Conservation (phyloP, 2,113 vertebrate genomes). For the Phycodurus eques region DNA sequence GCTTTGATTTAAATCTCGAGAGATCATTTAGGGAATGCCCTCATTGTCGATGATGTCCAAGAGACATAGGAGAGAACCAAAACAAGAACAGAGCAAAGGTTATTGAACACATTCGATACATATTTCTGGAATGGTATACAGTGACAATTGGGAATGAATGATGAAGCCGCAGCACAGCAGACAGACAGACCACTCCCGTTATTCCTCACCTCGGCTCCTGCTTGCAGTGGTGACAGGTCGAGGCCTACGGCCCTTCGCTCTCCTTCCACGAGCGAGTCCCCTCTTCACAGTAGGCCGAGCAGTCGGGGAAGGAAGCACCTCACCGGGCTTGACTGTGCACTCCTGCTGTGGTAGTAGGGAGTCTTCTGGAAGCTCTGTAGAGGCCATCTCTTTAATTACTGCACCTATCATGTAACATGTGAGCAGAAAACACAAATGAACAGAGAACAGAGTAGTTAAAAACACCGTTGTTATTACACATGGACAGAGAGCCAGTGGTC, state of each 20-base stretch:
- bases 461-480: no score
- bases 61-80: no score
- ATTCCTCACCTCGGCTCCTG: constrained; percentile 73
- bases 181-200: neutral
- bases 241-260: constrained; percentile 72
- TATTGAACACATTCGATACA: no score
- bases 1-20: no score
- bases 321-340: constrained; percentile 35
- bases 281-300: constrained; percentile 67
- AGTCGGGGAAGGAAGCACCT: constrained; percentile 17
- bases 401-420: constrained; percentile 80
- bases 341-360: constrained; percentile 57
- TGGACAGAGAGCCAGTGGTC: no score
- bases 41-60: no score
- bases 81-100: no score
- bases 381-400: constrained; percentile 71
- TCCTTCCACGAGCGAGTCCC: constrained; percentile 78
- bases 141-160: neutral
- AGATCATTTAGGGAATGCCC: no score
- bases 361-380: constrained; percentile 41
- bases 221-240: constrained; percentile 50
- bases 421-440: neutral
- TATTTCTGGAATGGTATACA: no score
- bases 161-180: neutral
- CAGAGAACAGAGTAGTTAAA: neutral